These are phyloP conservation scores for Mastigias papua DNA, from an alignment of 30 jellyfish, hydroid and myxozoan genomes.

Conservation along the genomic window DNA sequence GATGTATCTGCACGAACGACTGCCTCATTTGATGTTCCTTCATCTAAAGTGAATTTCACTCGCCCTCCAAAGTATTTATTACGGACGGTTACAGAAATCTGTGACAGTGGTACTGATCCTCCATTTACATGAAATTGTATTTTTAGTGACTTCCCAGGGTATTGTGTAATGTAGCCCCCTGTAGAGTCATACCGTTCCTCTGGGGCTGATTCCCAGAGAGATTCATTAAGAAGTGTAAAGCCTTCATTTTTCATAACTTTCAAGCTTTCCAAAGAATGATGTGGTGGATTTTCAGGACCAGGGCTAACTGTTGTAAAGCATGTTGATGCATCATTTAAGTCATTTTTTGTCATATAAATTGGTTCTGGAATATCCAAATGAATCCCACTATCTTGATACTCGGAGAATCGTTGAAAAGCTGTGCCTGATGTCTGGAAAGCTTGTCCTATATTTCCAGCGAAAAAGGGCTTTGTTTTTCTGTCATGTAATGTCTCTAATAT, in stretches of 20 bases:
- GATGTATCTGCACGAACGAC: conserved; percentile 59
- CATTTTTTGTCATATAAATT: conserved; percentile 38
- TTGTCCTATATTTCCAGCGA: not conserved
- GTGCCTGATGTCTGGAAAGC: not conserved
- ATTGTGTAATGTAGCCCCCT: conserved; percentile 78
- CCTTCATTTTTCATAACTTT: conserved; percentile 60
- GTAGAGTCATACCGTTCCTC: conserved; percentile 78
- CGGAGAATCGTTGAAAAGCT: not conserved
- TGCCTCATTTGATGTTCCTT: conserved; percentile 18
- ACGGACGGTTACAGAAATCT: conserved; percentile 69
- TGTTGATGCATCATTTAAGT: conserved; percentile 1
- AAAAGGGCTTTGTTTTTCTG: not conserved
- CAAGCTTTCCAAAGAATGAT: conserved; percentile 63
- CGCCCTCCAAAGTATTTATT: conserved; percentile 78
- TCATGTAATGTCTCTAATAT: conserved; percentile 2
- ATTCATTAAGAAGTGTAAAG: conserved; percentile 53
- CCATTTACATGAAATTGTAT: conserved; percentile 41
- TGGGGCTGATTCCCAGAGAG: conserved; percentile 67
- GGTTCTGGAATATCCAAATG: conserved; percentile 51
- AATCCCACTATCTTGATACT: not conserved
- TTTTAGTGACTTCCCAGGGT: conserved; percentile 18
- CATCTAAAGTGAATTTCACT: conserved; percentile 36
- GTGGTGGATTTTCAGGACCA: conserved; percentile 64
- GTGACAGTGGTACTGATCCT: conserved; percentile 8
- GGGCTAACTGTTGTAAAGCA: conserved; percentile 85